These are phyloP conservation scores for Schizopygopsis malacanthus DNA, from an alignment of 2,797 vertebrate genomes.

Conservation along the genomic window DNA sequence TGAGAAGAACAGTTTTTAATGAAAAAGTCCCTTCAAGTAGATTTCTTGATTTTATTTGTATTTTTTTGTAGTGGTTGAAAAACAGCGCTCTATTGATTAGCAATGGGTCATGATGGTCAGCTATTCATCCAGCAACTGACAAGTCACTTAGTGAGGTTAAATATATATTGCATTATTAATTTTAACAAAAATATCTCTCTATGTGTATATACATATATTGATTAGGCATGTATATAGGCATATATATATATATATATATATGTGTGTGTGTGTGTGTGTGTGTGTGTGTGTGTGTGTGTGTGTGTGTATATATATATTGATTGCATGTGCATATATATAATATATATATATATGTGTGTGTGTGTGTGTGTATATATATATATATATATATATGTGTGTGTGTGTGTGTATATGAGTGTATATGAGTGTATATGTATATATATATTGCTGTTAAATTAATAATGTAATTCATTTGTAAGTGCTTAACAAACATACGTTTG, in stretches of 20 bases:
- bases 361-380: too few species aligned
- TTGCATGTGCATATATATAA: not conserved
- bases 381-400: too few species aligned
- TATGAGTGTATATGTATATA: too few species aligned
- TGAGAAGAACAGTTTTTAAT: conserved; percentile 12
- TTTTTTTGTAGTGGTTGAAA: not conserved
- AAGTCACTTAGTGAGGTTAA: not conserved
- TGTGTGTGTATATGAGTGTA: too few species aligned
- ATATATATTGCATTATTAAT: not conserved
- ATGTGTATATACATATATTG: not conserved
- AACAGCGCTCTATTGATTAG: not conserved
- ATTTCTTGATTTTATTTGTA: not conserved
- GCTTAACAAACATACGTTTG: too few species aligned
- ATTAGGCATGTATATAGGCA: not conserved
- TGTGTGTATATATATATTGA: not conserved
- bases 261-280: too few species aligned
- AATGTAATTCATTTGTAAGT: not conserved
- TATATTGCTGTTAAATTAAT: not conserved
- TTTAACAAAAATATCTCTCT: not conserved
- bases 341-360: not conserved
- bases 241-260: too few species aligned
- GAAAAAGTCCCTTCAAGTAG: conserved; percentile 16
- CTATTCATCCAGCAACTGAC: not conserved
- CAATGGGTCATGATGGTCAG: not conserved
- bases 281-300: too few species aligned